phyloP scores from a whole-genome alignment of 2,888 invertebrate species.

The Miltochrista miniata region DNA sequence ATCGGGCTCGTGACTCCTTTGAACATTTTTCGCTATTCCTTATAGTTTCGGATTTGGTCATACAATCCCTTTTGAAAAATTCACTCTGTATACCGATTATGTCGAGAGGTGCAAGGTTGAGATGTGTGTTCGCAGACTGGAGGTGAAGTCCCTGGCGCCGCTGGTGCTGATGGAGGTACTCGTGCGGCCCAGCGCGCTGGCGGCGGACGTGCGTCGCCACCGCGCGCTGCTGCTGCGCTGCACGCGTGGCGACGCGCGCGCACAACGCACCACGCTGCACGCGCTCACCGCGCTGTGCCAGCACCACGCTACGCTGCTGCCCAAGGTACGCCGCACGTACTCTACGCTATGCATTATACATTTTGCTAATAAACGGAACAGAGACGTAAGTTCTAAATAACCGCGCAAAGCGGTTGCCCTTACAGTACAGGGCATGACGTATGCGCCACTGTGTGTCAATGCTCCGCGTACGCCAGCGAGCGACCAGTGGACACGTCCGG shows the following conservation, averaged over 20 bases:
- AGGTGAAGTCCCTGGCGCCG: slow-evolving; percentile 96
- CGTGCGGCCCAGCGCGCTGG: slow-evolving; percentile 86
- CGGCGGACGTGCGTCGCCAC: slow-evolving; percentile 89
- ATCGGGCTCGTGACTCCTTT: too few relatives aligned
- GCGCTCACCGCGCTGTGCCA: slow-evolving; percentile 97
- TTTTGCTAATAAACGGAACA: too few relatives aligned
- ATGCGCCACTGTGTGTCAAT: too few relatives aligned
- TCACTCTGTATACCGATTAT: too few relatives aligned
- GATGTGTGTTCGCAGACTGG: slow-evolving; percentile 81
- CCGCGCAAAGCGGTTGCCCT: too few relatives aligned
- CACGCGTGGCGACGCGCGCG: slow-evolving; percentile 87
- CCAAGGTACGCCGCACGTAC: slow-evolving; percentile 94
- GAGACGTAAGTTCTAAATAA: too few relatives aligned
- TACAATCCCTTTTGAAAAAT: too few relatives aligned
- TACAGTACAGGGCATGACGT: too few relatives aligned
- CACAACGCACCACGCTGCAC: slow-evolving; percentile 95
- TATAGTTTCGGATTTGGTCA: too few relatives aligned
- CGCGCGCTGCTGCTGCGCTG: slow-evolving; percentile 83
- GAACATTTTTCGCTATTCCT: too few relatives aligned
- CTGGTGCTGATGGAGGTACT: slow-evolving; percentile 96
- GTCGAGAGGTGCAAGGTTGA: too few relatives aligned
- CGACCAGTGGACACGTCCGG: neutral
- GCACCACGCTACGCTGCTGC: slow-evolving; percentile 90
- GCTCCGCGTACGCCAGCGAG: neutral
- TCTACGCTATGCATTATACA: too few relatives aligned